Conservation (phyloP, 2,797 vertebrate species). For the Novumbra hubbsi region DNA sequence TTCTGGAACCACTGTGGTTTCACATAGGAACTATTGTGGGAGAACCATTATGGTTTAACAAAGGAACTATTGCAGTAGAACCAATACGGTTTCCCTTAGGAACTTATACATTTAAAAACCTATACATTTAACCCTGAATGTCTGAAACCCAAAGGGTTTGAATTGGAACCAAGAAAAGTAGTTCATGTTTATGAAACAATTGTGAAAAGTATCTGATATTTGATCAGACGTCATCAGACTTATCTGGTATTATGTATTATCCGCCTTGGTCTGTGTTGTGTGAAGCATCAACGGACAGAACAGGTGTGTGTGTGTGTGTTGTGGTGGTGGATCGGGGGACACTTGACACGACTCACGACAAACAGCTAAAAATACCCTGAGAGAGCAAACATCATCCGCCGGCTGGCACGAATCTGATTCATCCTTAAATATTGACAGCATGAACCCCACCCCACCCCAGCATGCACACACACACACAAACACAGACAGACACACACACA, state of each 20-base stretch:
- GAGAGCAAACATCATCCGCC: constrained; percentile 59
- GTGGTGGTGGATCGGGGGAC: constrained; percentile 21
- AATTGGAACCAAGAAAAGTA: no score
- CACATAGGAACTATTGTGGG: no score
- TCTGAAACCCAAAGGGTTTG: no score
- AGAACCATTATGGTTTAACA: no score
- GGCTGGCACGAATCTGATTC: constrained; percentile 49
- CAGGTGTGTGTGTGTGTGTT: constrained; percentile 54
- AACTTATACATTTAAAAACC: no score
- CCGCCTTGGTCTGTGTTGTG: constrained; percentile 47
- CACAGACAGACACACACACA: no score
- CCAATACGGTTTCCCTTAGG: no score
- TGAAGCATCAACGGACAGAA: constrained; percentile 42
- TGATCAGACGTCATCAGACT: neutral
- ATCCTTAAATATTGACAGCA: constrained; percentile 55
- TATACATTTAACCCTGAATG: no score
- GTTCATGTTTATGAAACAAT: no score
- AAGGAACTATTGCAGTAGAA: no score
- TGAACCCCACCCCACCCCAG: neutral
- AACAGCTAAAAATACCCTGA: constrained; percentile 63
- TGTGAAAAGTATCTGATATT: no score
- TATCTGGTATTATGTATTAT: constrained; percentile 13
- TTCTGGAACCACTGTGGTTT: no score
- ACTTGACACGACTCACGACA: constrained; percentile 58
- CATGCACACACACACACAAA: neutral